These are phyloP conservation scores for Prietella phreatophila DNA, from an alignment of 2,113 vertebrate species.

Conservation along the genomic window DNA sequence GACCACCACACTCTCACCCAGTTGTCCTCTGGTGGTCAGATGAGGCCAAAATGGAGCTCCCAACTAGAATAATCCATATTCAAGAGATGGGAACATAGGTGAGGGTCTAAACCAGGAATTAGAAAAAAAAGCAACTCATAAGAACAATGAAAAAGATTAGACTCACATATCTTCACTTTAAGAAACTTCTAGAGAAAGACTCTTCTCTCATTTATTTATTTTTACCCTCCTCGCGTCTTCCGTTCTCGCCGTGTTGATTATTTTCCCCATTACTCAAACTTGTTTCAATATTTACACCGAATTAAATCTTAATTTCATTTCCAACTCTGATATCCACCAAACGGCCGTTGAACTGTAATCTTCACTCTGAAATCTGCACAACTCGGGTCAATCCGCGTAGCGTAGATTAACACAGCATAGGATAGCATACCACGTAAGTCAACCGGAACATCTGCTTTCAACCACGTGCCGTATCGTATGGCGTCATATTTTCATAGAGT, in stretches of 20 bases:
- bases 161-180: not conserved
- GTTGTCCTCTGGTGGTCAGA: too few species aligned
- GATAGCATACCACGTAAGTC: not conserved
- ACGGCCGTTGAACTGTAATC: not conserved
- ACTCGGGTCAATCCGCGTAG: too few species aligned
- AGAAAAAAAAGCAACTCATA: not conserved
- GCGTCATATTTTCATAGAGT: not conserved
- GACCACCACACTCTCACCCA: too few species aligned
- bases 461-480: too few species aligned
- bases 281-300: not conserved
- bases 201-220: not conserved
- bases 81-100: not conserved
- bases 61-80: not conserved
- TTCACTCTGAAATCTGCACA: not conserved
- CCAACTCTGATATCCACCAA: not conserved
- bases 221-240: not conserved
- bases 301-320: not conserved
- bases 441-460: slow-evolving; percentile 27
- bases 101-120: not conserved
- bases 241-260: not conserved
- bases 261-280: not conserved
- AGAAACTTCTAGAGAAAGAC: not conserved
- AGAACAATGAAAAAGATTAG: not conserved
- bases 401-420: not conserved
- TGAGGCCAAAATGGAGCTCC: too few species aligned